Evolutionary conservation across 1,140 invertebrate genomes (phyloP), one percentile per base, ranked within the genome.

Genomic region (Mactra quadrangularis): DNA sequence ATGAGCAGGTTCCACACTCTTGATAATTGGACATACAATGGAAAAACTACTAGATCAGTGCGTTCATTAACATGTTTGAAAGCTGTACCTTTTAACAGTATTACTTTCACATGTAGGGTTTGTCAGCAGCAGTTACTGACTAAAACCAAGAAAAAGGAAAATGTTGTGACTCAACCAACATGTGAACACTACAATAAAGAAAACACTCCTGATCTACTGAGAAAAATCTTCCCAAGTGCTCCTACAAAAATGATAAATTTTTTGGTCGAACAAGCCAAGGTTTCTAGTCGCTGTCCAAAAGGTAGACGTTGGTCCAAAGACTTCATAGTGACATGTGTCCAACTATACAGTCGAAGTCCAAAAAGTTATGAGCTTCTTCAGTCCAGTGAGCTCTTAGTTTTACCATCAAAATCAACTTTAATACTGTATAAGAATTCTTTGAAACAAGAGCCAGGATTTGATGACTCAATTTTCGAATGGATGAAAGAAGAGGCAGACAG

Each of bases 1-100:
- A 33, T 50, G 31, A 66, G 4, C 33, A 47, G 75, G 33, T 78
- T 66, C 45, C 75, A 78, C 31, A 45, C 45, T 33, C 41, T 78
- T 1, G 75, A 78, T 31, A 64, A 38, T 22, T 29, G 4, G 29
- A 53, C 17, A 52, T 25, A 50, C 15, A n/a, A 29, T 13, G 57
- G 25, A 19, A n/a, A n/a, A 25, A 3, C 25, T 25, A 64, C n/a
- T 15, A 62, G 27, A 50, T n/a, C 25, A 22, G 19, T 78, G 38
- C n/a, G 50, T 33, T 52, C 76, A 31, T 22, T 66, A 35, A 13
- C 33, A 33, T 78, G 60, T 35, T 29, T n/a, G 15, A 78, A 25
- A 22, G 76, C 50, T 9, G 62, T 78, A 3, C 25, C 50, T 53
- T 31, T 68, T 13, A 78, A 66, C 35, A n/a, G 11, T 38, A 19